Base-by-base conservation (phyloP, 2,888 invertebrate species). In the Trilocha varians region DNA sequence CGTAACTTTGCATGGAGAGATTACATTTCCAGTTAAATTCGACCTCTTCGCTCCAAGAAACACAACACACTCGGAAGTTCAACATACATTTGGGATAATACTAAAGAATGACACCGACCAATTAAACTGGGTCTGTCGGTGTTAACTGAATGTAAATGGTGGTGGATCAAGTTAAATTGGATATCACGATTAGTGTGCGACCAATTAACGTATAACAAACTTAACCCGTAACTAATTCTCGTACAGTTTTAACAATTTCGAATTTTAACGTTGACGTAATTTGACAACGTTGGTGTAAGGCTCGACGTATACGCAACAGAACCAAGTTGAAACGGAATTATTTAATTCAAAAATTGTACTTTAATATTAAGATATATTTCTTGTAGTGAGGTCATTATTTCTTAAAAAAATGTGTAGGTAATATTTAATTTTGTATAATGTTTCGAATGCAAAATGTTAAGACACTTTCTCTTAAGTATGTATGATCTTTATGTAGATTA, bases 161-260 rank as follows among this genome's bases (percentile, higher is more conserved):
- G 2, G 36, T 13, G 47, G 60, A 37, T 66, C 64, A 47, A 14
- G 41, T 45, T 55, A 49, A 32, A 45, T n/a, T 65, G 70, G 77
- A 55, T 45, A 46, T 48, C 52, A 44, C 52, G 40, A 54, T 53
- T 68, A 57, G 71, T 72, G 72, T 66, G 72, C 66, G 77, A 78
- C 74, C 80, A 82, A 83, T 83, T 83, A 82, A 67, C 61, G 70
- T 67, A 72, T 76, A 80, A 78, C 78, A 77, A 82, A 80, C 77
- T 78, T 69, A 53, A 59, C 64, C 76, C 78, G 76, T 79, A 70
- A 72, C 82, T 60, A 83, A 83, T 79, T 63, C 70, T 83, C 83
- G 73, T 82, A 83, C 80, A 83, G 82, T 82, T 80, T 78, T 78
- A 83, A 83, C 82, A 78, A 82, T 83, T 83, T 57, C 72, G 65